Percentiles rank a stretch among this genome's conserved stretches.
These are phyloP conservation scores for Catajapyx aquilonaris DNA, from an alignment of 1,140 invertebrate species.

Conservation along the genomic window DNA sequence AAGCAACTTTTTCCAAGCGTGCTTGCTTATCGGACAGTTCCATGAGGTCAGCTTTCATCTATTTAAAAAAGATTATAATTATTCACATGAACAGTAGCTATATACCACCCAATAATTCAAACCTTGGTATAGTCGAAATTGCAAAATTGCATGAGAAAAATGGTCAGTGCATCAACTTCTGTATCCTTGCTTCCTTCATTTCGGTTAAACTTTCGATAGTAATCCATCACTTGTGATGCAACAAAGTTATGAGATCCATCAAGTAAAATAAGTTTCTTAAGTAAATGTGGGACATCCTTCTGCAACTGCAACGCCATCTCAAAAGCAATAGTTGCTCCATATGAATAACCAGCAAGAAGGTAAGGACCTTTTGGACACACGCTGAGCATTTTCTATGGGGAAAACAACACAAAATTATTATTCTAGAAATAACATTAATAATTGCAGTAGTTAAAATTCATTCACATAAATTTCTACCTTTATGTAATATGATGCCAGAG, in stretches of 20 bases:
- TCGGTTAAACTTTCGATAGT: slow-evolving; percentile 20
- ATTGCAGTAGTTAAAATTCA: too few species aligned
- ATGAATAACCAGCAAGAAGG: slow-evolving; percentile 79
- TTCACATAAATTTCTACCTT: too few species aligned
- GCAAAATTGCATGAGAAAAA: slow-evolving; percentile 59
- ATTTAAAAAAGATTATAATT: slow-evolving; percentile 6
- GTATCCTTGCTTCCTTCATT: slow-evolving; percentile 22
- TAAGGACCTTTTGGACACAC: slow-evolving; percentile 68
- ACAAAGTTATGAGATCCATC: slow-evolving; percentile 87
- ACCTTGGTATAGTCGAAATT: slow-evolving; percentile 52
- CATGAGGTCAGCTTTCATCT: slow-evolving; percentile 33
- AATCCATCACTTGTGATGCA: slow-evolving; percentile 42
- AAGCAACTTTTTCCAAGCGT: slow-evolving; percentile 26
- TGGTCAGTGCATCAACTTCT: slow-evolving; percentile 49
- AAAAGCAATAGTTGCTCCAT: slow-evolving; percentile 74
- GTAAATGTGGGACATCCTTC: slow-evolving; percentile 30
- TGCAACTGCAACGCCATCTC: slow-evolving; percentile 80
- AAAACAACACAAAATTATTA: too few species aligned
- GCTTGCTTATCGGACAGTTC: slow-evolving; percentile 26
- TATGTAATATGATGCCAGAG: slow-evolving; percentile 27
- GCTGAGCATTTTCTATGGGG: slow-evolving; percentile 37
- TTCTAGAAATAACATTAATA: too few species aligned
- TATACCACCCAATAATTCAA: slow-evolving; percentile 11
- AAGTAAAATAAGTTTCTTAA: slow-evolving; percentile 44
- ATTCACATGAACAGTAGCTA: slow-evolving; percentile 4